Conservation (phyloP, 2,888 invertebrate species). For the Andricus quercusramuli region DNA sequence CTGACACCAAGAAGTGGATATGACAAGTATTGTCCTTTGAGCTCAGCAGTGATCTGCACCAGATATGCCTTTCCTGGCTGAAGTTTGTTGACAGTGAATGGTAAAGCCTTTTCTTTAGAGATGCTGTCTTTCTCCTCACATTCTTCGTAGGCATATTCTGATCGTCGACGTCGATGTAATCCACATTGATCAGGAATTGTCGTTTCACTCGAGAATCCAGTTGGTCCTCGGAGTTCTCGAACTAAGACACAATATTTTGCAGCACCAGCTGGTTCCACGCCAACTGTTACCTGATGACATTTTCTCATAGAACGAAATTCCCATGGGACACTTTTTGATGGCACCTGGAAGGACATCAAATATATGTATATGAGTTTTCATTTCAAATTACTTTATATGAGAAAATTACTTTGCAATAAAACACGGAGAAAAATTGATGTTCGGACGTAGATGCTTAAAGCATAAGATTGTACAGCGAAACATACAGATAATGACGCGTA, state of each 20-base stretch:
- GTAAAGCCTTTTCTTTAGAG: conserved; percentile 65
- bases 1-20: conserved; percentile 71
- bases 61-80: conserved; percentile 70
- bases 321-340: conserved; percentile 65
- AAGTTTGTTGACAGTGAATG: conserved; percentile 68
- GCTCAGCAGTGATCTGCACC: conserved; percentile 70
- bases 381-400: not conserved
- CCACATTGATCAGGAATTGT: conserved; percentile 70
- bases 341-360: conserved; percentile 59
- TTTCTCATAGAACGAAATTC: conserved; percentile 67
- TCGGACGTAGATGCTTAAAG: too few relatives aligned
- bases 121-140: conserved; percentile 69
- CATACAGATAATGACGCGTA: too few relatives aligned
- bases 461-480: too few relatives aligned
- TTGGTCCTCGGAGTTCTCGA: conserved; percentile 64
- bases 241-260: conserved; percentile 72
- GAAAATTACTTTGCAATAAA: too few relatives aligned
- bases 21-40: conserved; percentile 68
- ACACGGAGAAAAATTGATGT: too few relatives aligned
- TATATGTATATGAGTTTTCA: not conserved
- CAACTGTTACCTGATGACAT: conserved; percentile 72
- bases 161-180: conserved; percentile 69
- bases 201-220: conserved; percentile 61
- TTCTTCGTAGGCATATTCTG: conserved; percentile 67
- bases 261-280: conserved; percentile 70